Base-by-base conservation (phyloP, 2,888 invertebrate genomes). In the Sinhomidia bicolor region DNA sequence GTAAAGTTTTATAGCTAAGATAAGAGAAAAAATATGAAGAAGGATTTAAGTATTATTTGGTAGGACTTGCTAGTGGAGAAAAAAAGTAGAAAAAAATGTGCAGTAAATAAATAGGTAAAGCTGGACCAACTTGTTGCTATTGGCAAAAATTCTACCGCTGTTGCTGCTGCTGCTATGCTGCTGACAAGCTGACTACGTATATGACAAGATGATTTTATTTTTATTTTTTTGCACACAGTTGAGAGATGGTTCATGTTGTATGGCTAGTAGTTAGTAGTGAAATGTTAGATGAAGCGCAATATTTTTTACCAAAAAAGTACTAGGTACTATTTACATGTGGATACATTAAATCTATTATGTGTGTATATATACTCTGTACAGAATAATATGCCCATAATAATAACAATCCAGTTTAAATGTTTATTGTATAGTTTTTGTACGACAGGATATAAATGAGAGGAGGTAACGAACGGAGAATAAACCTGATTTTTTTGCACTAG, bases 81-180 rank as follows among this genome's bases (percentile, higher is more conserved):
- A 47, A 60, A 74, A 68, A 20, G 68, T 10, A 20, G n/a, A n/a
- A n/a, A 23, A 74, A 74, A 23, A 74, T 74, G 47, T 74, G n/a
- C 47, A 74, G 74, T 44, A 44, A 41, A 20, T 14, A 51, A 36
- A 36, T 10, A 68, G n/a, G n/a, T n/a, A n/a, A 26, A n/a, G 68
- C 44, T 74, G 47, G 32, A 47, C 74, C 26, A 26, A 47, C 74
- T 74, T 74, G 74, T 74, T 74, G 74, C 74, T 74, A 47, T 26
- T 74, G 47, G 74, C 74, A 26, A 26, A n/a, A n/a, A n/a, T n/a
- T n/a, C n/a, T n/a, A n/a, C n/a, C n/a, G n/a, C n/a, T n/a, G n/a
- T n/a, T 44, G 47, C 26, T 74, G 26, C 14, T 14, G 74, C 26
- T 74, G 74, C 26, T 20, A 41, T 32, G 17, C 23, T 74, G 74